Conservation (phyloP, 2,113 vertebrate genomes). For the Nothocercus nigrocapillus region DNA sequence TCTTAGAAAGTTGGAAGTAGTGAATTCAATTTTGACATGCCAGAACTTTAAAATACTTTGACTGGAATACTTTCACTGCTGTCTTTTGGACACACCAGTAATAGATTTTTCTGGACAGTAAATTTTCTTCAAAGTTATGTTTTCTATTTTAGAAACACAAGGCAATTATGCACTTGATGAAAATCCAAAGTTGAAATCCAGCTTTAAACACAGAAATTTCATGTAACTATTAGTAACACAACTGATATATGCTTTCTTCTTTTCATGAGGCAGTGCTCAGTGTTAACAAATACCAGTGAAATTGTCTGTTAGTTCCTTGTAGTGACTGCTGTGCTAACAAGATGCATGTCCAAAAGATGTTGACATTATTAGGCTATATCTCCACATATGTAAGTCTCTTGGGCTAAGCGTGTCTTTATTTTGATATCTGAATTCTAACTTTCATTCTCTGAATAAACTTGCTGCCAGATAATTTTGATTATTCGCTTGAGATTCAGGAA, state of each 20-base stretch:
- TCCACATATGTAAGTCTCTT: neutral
- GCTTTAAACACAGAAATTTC: neutral
- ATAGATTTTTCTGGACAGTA: no score
- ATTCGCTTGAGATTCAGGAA: neutral
- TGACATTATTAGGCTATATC: neutral
- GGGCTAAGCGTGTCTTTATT: neutral
- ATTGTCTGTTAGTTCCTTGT: neutral
- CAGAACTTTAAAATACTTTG: neutral
- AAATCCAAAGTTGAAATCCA: neutral
- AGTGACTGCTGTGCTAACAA: neutral
- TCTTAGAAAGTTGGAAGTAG: neutral
- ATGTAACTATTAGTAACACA: neutral
- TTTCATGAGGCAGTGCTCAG: neutral
- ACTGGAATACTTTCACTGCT: conserved; percentile 47
- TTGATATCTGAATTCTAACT: neutral
- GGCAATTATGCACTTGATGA: neutral
- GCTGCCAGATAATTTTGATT: neutral
- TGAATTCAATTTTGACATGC: neutral
- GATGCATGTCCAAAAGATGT: neutral
- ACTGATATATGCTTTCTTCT: neutral
- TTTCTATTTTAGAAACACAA: neutral
- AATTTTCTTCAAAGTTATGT: neutral
- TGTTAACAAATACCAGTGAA: neutral
- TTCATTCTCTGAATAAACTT: neutral
- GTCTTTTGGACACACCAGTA: neutral